These are phyloP conservation scores for Dolichoris vasculosae DNA, from an alignment of 1,140 invertebrate species.

Conservation along the genomic window DNA sequence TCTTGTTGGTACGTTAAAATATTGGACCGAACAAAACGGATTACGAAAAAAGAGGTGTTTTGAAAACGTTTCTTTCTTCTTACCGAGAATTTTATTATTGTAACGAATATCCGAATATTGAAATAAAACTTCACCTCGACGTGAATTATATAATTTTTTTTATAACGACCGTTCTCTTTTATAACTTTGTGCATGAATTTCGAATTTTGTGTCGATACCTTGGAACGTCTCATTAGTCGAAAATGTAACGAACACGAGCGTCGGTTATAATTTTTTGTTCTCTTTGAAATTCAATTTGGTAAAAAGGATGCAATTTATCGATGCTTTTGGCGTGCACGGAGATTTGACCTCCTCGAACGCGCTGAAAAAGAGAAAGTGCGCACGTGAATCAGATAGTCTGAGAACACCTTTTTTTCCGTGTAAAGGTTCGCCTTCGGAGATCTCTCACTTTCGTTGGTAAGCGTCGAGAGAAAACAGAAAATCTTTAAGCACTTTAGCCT, in stretches of 20 bases:
- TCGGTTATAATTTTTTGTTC: slow-evolving; percentile 19
- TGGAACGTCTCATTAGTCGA: not conserved
- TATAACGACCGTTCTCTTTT: not conserved
- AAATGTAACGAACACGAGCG: slow-evolving; percentile 16
- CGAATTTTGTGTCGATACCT: slow-evolving; percentile 13
- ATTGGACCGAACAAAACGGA: not conserved
- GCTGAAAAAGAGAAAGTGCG: slow-evolving; percentile 47
- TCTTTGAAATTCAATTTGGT: slow-evolving; percentile 38
- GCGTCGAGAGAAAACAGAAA: not conserved
- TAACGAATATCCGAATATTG: not conserved
- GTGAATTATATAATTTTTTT: not conserved
- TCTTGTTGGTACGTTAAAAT: not conserved
- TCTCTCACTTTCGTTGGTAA: slow-evolving; percentile 38
- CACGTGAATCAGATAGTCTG: slow-evolving; percentile 45
- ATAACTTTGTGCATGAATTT: slow-evolving; percentile 7
- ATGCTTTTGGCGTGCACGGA: slow-evolving; percentile 12
- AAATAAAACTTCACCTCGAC: not conserved
- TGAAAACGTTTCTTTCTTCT: too few relatives aligned
- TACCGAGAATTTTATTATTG: not conserved
- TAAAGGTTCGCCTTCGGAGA: slow-evolving; percentile 27
- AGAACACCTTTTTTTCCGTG: not conserved
- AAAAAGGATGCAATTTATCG: slow-evolving; percentile 43
- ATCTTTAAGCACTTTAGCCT: slow-evolving; percentile 1
- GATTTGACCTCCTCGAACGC: slow-evolving; percentile 43
- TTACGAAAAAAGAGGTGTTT: too few relatives aligned